Evolutionary conservation across 1,140 invertebrate species (phyloP), one percentile per base, ranked within the genome.

Genomic region (Caenorhabditis remanei): DNA sequence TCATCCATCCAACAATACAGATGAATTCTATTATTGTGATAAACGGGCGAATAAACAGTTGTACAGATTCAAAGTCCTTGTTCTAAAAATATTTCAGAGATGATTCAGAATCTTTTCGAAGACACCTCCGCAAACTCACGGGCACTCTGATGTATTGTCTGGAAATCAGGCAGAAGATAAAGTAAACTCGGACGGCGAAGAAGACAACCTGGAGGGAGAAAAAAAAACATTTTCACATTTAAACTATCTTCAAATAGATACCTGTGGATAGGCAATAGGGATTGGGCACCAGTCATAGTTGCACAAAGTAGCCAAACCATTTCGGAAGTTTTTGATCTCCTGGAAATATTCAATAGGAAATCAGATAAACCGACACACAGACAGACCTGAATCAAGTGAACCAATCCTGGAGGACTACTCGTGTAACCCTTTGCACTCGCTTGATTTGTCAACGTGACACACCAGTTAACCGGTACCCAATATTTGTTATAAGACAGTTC

Each of bases 1-100:
- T 98, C 56, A 98, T 93, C 97, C 97, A 98, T 32, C 97, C 97
- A 90, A 98, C 95, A 94, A 97, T 98, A 93, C 98, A 98, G 92
- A 96, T 96, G 93, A 98, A 98, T 89, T 93, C 93, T 55, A 97
- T 93, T 0, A 96, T 95, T 0, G 95, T 96, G 91, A 97, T 97
- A 88, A 97, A 93, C 0, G 97, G 97, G 91, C 97, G 95, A 92
- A 97, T 97, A 13, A 96, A 50, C 0, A 79, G 5, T 41, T 79
- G 71, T 11, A 79, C 46, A 4, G 46, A 4, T 53, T 79, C 71
- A 21, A 79, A 50, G 5, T 79, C 71, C n/a, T 79, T 79, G n/a
- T 71, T 58, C 61, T 55, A 58, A 82, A 83, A 48, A 84, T 63
- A 3, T 8, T 53, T 53, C 4, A 48, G 19, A 32, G 32, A 32